Percentiles rank a stretch among this genome's conserved stretches.
phyloP scores from a whole-genome alignment of 2,797 vertebrate species.

The Neosalanx taihuensis region DNA sequence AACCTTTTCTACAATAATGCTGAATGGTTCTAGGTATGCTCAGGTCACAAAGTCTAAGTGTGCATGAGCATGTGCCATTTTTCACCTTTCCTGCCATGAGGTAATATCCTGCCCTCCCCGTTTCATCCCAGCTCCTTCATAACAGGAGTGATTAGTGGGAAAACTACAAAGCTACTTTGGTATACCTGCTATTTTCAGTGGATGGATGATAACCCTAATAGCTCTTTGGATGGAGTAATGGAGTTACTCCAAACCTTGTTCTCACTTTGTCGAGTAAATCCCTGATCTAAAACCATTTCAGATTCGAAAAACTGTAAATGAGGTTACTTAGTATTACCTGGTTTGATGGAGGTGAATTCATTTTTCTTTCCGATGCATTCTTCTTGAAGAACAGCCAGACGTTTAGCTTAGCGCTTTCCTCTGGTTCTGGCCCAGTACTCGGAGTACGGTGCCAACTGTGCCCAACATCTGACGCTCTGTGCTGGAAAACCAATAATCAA shows the following conservation, averaged over 20 bases:
- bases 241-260: neutral
- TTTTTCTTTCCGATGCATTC: neutral
- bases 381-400: neutral
- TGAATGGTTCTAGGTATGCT: too few relatives aligned
- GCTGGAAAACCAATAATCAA: slow-evolving; percentile 1
- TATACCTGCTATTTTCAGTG: neutral
- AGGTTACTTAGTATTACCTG: neutral
- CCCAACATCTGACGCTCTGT: neutral
- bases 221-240: neutral
- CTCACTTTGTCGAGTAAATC: slow-evolving; percentile 1
- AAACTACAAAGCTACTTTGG: too few relatives aligned
- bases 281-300: slow-evolving; percentile 1
- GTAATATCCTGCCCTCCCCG: too few relatives aligned
- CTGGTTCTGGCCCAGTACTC: neutral
- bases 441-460: neutral
- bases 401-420: neutral
- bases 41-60: too few relatives aligned
- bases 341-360: neutral
- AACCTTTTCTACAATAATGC: too few relatives aligned
- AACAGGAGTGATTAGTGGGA: too few relatives aligned
- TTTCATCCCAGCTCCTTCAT: too few relatives aligned
- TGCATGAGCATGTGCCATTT: too few relatives aligned
- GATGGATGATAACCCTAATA: neutral
- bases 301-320: neutral
- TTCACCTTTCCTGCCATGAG: too few relatives aligned